Percentiles rank a stretch among this genome's conserved stretches.
Conservation (phyloP, 2,113 vertebrate genomes). For the Oplegnathus fasciatus region DNA sequence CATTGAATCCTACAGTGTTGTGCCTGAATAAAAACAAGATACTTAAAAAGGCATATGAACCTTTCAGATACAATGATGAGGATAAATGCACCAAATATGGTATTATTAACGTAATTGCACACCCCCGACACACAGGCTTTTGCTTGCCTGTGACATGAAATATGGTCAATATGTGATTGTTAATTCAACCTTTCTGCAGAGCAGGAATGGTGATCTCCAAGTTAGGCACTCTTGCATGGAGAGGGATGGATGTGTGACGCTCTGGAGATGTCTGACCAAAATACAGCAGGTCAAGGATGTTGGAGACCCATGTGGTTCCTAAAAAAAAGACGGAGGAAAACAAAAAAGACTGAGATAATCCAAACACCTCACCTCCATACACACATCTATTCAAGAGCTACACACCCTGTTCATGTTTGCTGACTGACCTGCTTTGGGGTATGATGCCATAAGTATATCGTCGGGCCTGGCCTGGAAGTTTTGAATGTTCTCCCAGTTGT, state of each 20-base stretch:
- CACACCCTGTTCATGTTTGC: too few species aligned
- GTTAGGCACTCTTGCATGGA: slow-evolving; percentile 83
- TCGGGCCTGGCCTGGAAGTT: slow-evolving; percentile 85
- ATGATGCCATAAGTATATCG: slow-evolving; percentile 87
- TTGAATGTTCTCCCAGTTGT: slow-evolving; percentile 69
- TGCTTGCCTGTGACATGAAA: too few species aligned
- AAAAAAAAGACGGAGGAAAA: neutral
- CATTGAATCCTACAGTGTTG: too few species aligned
- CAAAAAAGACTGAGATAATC: neutral
- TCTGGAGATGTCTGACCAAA: slow-evolving; percentile 71
- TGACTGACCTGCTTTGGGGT: slow-evolving; percentile 87
- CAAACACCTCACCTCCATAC: neutral
- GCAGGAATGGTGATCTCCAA: slow-evolving; percentile 69
- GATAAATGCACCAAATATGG: too few species aligned
- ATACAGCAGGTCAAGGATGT: slow-evolving; percentile 84
- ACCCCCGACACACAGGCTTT: too few species aligned
- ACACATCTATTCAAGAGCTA: neutral
- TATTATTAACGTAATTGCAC: too few species aligned
- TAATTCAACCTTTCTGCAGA: neutral
- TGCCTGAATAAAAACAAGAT: too few species aligned
- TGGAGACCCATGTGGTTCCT: slow-evolving; percentile 88
- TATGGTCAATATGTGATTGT: neutral
- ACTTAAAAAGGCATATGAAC: too few species aligned
- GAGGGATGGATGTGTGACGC: slow-evolving; percentile 70
- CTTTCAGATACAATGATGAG: too few species aligned